Conservation (phyloP, 2,888 invertebrate genomes). For the Euproctis similis region DNA sequence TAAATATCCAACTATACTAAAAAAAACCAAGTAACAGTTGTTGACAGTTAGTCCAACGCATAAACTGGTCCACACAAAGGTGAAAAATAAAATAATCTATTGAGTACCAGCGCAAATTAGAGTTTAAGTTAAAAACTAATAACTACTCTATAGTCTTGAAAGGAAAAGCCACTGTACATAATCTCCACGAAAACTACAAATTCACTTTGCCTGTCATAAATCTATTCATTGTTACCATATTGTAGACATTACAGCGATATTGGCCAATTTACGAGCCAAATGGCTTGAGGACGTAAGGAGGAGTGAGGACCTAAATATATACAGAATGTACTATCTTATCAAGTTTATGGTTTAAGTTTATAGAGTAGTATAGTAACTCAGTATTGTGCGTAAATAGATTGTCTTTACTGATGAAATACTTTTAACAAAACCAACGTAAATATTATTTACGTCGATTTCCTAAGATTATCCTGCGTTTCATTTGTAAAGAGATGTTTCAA, state of each 20-base stretch:
- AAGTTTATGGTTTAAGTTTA: too few species aligned
- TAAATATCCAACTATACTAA: not conserved
- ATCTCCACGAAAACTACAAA: constrained; percentile 35
- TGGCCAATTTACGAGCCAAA: constrained; percentile 4
- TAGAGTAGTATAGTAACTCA: too few species aligned
- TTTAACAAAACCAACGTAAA: too few species aligned
- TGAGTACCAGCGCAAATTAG: constrained; percentile 16
- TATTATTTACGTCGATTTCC: too few species aligned
- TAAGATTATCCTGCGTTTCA: too few species aligned
- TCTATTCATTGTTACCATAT: constrained; percentile 23
- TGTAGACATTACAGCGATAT: constrained; percentile 15
- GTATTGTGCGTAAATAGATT: too few species aligned
- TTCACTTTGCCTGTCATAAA: constrained; percentile 31
- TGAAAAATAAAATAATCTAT: constrained; percentile 9
- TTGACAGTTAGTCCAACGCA: too few species aligned
- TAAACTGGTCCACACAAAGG: not conserved
- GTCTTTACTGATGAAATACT: too few species aligned
- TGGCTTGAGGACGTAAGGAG: not conserved
- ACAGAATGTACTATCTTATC: too few species aligned
- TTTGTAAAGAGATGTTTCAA: too few species aligned
- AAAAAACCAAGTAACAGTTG: too few species aligned
- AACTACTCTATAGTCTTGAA: constrained; percentile 33
- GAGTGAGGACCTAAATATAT: too few species aligned
- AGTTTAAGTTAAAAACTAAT: constrained; percentile 32
- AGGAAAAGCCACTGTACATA: constrained; percentile 28